A percentile compares a stretch with the other conserved stretches of the same genome.
Conservation (phyloP, 2,888 invertebrate genomes). For the Zeuzera pyrina region DNA sequence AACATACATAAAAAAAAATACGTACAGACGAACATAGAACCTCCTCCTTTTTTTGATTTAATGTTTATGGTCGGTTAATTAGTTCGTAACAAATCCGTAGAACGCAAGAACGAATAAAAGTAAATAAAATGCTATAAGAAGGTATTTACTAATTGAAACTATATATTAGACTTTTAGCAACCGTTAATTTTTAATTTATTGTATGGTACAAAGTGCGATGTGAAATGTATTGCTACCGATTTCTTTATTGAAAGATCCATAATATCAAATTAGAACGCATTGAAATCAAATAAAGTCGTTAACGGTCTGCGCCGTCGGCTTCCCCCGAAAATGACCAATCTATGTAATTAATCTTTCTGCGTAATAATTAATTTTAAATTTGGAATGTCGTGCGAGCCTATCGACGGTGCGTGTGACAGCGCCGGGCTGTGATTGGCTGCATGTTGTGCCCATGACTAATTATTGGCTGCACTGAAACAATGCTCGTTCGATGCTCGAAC, state of each 20-base stretch:
- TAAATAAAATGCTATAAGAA: too few relatives aligned
- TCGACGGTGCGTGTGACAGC: constrained; percentile 27
- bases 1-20: too few relatives aligned
- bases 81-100: too few relatives aligned
- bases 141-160: too few relatives aligned
- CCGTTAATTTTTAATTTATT: too few relatives aligned
- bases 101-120: too few relatives aligned
- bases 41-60: too few relatives aligned
- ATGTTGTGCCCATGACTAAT: constrained; percentile 35
- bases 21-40: too few relatives aligned
- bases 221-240: background rate
- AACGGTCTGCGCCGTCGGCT: constrained; percentile 14
- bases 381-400: constrained; percentile 31
- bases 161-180: too few relatives aligned
- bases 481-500: constrained; percentile 11
- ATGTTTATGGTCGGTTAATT: too few relatives aligned
- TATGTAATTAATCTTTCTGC: constrained; percentile 40
- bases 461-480: constrained; percentile 53
- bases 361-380: constrained; percentile 33
- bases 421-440: constrained; percentile 43
- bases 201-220: too few relatives aligned
- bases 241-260: constrained; percentile 1
- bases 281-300: constrained; percentile 9
- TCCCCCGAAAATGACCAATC: constrained; percentile 35
- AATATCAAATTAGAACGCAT: constrained; percentile 6